Percentiles rank a stretch among this genome's conserved stretches.
These are phyloP conservation scores for Tokudaia tokunoshimensis DNA, from an alignment of 2,797 vertebrate genomes.

Conservation along the genomic window DNA sequence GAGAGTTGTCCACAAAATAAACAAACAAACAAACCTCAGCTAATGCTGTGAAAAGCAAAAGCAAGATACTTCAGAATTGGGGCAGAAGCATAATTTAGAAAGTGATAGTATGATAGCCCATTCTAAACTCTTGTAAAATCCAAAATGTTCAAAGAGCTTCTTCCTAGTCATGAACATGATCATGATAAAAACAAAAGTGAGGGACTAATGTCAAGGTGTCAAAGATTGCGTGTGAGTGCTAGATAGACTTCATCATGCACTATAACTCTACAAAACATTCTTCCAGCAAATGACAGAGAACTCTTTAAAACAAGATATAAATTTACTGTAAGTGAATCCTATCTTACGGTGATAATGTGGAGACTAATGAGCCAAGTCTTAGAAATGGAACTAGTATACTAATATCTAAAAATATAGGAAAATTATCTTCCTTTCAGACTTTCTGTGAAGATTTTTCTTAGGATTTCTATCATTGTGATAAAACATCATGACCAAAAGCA, in stretches of 20 bases:
- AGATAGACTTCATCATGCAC: neutral
- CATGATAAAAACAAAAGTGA: too few relatives aligned
- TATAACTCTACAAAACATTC: neutral
- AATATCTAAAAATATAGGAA: neutral
- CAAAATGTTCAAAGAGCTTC: neutral
- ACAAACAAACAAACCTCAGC: neutral
- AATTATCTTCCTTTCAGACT: neutral
- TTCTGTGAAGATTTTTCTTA: neutral
- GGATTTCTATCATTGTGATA: neutral
- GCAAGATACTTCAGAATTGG: neutral
- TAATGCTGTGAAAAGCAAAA: neutral
- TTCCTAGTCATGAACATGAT: neutral
- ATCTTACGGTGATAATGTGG: neutral
- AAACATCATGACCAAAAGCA: neutral
- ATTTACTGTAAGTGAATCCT: neutral
- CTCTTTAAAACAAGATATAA: neutral
- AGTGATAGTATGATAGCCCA: neutral
- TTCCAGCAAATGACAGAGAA: neutral
- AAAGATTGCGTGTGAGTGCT: accelerated
- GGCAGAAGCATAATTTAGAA: neutral
- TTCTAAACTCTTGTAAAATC: neutral
- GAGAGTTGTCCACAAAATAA: neutral
- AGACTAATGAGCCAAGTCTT: neutral
- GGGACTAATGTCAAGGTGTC: neutral
- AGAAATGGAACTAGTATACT: neutral